phyloP scores from a whole-genome alignment of 2,888 invertebrate genomes.

The Micropterix aruncella region DNA sequence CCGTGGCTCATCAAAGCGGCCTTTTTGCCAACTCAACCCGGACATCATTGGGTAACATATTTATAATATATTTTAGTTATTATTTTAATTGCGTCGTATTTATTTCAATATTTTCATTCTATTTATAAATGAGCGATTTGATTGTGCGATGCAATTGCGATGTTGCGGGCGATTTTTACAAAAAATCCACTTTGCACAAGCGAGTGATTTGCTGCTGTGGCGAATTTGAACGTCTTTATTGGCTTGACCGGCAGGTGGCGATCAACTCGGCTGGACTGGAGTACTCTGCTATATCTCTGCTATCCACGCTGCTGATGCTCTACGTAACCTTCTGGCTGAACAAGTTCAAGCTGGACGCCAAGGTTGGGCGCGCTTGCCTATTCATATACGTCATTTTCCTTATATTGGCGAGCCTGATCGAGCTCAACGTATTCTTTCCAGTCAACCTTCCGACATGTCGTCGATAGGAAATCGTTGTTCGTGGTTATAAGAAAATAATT shows the following conservation, averaged over 20 bases:
- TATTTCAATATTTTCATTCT: no score
- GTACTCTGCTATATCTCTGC: constrained; percentile 78
- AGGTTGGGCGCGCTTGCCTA: constrained; percentile 72
- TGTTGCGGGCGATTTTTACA: no score
- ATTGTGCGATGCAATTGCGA: no score
- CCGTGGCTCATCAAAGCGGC: constrained; percentile 85
- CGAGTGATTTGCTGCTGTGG: no score
- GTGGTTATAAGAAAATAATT: no score
- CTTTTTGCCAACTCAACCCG: constrained; percentile 64
- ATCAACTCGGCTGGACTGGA: constrained; percentile 85
- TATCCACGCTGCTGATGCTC: constrained; percentile 73
- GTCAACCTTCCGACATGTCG: constrained; percentile 80
- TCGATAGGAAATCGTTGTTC: constrained; percentile 17
- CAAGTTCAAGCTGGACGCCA: constrained; percentile 74
- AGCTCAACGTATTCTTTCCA: constrained; percentile 85
- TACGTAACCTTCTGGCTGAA: constrained; percentile 76
- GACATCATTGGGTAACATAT: constrained; percentile 56
- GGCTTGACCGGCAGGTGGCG: constrained; percentile 52
- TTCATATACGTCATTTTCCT: constrained; percentile 81
- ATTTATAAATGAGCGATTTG: no score
- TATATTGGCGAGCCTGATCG: constrained; percentile 77
- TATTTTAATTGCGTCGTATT: constrained; percentile 2
- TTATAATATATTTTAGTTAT: constrained; percentile 7
- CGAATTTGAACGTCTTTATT: no score
- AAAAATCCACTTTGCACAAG: no score